A percentile compares a stretch with the other conserved stretches of the same genome.
These are phyloP conservation scores for Lasioglossum malachurum DNA, from an alignment of 2,888 invertebrate genomes.

Conservation along the genomic window DNA sequence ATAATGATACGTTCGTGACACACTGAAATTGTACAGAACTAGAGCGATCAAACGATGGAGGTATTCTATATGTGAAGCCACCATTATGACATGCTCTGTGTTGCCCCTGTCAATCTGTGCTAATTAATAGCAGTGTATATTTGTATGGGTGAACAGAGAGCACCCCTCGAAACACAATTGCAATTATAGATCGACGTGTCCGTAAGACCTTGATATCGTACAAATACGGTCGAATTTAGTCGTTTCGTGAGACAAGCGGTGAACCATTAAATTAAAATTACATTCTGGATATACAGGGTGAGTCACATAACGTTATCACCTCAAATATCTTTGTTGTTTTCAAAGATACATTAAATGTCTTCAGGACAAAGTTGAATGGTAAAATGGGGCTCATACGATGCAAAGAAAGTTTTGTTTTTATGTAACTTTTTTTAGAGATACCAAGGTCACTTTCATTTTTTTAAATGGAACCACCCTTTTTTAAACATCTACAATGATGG, in stretches of 20 bases:
- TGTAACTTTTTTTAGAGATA: too few species aligned
- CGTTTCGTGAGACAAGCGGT: not conserved
- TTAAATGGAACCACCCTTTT: too few species aligned
- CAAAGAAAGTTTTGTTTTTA: too few species aligned
- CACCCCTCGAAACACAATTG: not conserved
- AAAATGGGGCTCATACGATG: too few species aligned
- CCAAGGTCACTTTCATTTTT: too few species aligned
- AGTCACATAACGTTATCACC: too few species aligned
- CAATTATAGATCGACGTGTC: not conserved
- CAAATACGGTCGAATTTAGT: not conserved
- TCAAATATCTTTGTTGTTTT: too few species aligned
- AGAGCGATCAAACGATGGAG: slow-evolving; percentile 11
- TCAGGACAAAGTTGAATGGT: too few species aligned
- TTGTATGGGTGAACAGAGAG: not conserved
- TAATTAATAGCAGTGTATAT: slow-evolving; percentile 21
- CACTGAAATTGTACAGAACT: slow-evolving; percentile 11
- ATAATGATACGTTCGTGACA: not conserved
- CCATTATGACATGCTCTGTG: not conserved
- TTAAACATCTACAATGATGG: too few species aligned
- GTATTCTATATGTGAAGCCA: not conserved
- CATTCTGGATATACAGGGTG: too few species aligned
- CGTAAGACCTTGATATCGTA: not conserved
- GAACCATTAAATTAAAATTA: not conserved
- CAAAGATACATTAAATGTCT: too few species aligned
- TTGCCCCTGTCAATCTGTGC: not conserved